Conservation (phyloP, 2,113 vertebrate genomes). For the Apteryx mantelli region DNA sequence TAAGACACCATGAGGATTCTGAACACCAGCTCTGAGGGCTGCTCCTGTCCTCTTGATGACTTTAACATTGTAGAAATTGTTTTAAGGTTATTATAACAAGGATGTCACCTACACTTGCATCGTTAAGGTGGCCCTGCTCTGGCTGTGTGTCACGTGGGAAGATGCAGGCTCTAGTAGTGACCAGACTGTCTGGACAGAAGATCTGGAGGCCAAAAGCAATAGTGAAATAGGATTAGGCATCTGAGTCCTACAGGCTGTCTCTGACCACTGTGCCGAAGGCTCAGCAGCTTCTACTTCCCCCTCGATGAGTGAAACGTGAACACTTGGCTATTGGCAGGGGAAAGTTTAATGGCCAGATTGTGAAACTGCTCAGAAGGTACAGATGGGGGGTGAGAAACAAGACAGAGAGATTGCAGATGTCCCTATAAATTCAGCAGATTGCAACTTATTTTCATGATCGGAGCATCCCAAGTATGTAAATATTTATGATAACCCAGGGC, state of each 20-base stretch:
- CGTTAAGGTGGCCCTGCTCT: not conserved
- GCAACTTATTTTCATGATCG: constrained; percentile 13
- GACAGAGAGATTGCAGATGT: constrained; percentile 34
- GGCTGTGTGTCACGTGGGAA: not conserved
- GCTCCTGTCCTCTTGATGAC: not conserved
- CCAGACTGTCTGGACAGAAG: not conserved
- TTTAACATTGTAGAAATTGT: not conserved
- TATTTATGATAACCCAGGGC: constrained; percentile 46
- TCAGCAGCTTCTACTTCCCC: not conserved
- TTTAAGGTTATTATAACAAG: not conserved
- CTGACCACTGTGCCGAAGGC: not conserved
- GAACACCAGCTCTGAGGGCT: not conserved
- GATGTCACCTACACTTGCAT: fast-evolving
- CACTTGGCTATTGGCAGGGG: not conserved
- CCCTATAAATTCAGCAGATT: constrained; percentile 25
- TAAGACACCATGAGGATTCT: not conserved
- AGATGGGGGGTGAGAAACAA: constrained; percentile 34
- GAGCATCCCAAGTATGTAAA: constrained; percentile 17
- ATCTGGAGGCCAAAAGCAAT: not conserved
- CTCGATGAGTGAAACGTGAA: not conserved
- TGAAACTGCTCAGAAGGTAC: not conserved
- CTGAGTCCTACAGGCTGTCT: not conserved
- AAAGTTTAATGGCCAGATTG: constrained; percentile 29
- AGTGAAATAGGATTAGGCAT: not conserved
- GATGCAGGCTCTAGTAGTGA: not conserved